Percentiles rank a stretch among this genome's conserved stretches.
These are phyloP conservation scores for Lepus oiostolus DNA, from an alignment of 2,797 vertebrate species.

Conservation along the genomic window DNA sequence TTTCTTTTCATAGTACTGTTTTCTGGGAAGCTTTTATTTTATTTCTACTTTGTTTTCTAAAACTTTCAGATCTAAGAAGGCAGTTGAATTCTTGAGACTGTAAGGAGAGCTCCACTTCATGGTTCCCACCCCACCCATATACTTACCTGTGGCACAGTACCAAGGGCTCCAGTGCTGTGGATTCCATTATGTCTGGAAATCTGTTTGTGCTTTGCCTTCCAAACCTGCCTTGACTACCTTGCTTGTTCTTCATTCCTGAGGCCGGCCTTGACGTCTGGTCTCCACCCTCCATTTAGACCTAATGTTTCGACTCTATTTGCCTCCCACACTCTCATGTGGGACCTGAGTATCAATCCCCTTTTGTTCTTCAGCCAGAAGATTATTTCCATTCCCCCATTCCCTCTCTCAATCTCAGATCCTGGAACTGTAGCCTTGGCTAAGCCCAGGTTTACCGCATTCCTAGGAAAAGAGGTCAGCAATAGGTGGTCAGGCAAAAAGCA, in stretches of 20 bases:
- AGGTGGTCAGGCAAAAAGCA: neutral
- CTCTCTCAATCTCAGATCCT: neutral
- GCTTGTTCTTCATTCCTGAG: neutral
- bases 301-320: neutral
- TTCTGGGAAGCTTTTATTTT: slow-evolving; percentile 63
- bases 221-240: neutral
- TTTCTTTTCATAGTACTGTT: slow-evolving; percentile 52
- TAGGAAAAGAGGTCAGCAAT: slow-evolving; percentile 10
- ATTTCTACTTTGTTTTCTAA: slow-evolving; percentile 38
- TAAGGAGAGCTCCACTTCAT: neutral
- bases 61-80: neutral
- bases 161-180: neutral
- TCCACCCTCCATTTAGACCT: neutral
- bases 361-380: neutral
- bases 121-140: neutral
- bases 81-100: neutral
- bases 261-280: neutral
- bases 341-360: neutral
- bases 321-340: neutral
- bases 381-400: neutral
- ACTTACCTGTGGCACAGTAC: neutral
- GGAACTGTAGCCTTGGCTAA: neutral
- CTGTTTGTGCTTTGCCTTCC: neutral
- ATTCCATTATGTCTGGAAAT: neutral
- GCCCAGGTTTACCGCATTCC: neutral